These are phyloP conservation scores for Drosophila virilis DNA, from an alignment of 1,140 invertebrate species.

Conservation along the genomic window DNA sequence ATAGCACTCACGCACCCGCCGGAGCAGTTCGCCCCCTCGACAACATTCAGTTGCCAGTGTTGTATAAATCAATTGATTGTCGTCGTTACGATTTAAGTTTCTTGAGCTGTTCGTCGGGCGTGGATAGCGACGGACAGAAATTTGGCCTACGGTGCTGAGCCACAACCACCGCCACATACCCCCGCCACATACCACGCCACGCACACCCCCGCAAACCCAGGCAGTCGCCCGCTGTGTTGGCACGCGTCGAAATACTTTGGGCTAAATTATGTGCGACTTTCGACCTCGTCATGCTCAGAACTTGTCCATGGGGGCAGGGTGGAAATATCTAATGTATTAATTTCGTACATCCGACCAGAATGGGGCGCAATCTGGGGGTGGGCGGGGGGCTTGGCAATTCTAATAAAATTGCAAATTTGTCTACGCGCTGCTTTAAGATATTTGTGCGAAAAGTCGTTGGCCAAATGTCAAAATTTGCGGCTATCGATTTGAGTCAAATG, in stretches of 20 bases:
- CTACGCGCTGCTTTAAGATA: constrained; percentile 41
- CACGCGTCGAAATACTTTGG: constrained; percentile 69
- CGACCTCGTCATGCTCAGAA: constrained; percentile 63
- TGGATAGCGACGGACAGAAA: constrained; percentile 2
- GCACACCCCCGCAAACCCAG: not conserved
- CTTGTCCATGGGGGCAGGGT: constrained; percentile 42
- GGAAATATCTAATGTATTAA: constrained; percentile 75
- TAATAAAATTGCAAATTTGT: constrained; percentile 79
- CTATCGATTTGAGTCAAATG: constrained; percentile 62
- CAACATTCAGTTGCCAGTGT: constrained; percentile 14
- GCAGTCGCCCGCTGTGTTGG: constrained; percentile 37
- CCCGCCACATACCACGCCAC: too few species aligned
- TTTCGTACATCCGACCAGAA: constrained; percentile 38
- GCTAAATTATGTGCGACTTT: constrained; percentile 72
- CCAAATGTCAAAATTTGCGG: constrained; percentile 80
- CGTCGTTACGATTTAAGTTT: constrained; percentile 65
- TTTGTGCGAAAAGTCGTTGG: constrained; percentile 63
- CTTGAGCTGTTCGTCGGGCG: constrained; percentile 40
- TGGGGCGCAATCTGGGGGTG: not conserved
- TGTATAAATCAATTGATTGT: constrained; percentile 78
- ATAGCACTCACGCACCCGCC: not conserved
- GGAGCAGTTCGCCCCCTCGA: not conserved
- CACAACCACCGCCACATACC: not conserved
- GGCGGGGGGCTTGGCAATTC: not conserved
- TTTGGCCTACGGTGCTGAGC: constrained; percentile 20